Conservation (phyloP, 2,888 invertebrate genomes). For the Caenorhabditis panamensis region DNA sequence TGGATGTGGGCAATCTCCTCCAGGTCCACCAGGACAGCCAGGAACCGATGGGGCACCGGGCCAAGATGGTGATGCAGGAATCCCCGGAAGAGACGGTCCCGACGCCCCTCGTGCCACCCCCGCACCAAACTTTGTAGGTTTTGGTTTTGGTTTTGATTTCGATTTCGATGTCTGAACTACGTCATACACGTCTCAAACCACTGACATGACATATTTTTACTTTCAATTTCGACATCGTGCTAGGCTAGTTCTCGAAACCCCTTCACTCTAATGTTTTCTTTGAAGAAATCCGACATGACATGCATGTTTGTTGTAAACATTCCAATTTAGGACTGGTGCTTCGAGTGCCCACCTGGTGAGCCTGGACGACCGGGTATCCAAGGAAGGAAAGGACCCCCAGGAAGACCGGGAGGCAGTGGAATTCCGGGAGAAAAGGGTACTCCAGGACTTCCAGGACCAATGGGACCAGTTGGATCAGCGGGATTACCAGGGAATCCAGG, state of each 20-base stretch:
- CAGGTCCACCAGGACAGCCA: constrained; percentile 74
- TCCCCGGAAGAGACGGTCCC: constrained; percentile 71
- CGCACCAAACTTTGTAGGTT: constrained; percentile 61
- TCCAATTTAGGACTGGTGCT: constrained; percentile 71
- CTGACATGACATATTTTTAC: neutral
- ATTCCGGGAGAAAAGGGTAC: constrained; percentile 65
- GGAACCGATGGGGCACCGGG: constrained; percentile 75
- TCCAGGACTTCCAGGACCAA: constrained; percentile 51
- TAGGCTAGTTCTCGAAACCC: too few relatives aligned
- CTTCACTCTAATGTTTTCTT: neutral
- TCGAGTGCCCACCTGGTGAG: constrained; percentile 73
- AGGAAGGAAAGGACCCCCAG: constrained; percentile 69
- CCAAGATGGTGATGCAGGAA: constrained; percentile 70
- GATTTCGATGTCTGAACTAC: too few relatives aligned
- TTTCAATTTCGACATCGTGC: too few relatives aligned
- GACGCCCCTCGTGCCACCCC: constrained; percentile 69
- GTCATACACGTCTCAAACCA: too few relatives aligned
- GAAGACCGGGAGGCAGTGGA: constrained; percentile 67
- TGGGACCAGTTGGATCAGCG: constrained; percentile 58
- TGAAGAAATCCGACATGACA: constrained; percentile 13
- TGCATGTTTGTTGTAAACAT: neutral
- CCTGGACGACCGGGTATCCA: constrained; percentile 74
- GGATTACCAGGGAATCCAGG: constrained; percentile 62
- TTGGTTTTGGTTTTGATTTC: constrained; percentile 11
- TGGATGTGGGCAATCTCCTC: constrained; percentile 67